Base-by-base conservation (phyloP, 2,113 vertebrate species). In the Mellivora capensis region DNA sequence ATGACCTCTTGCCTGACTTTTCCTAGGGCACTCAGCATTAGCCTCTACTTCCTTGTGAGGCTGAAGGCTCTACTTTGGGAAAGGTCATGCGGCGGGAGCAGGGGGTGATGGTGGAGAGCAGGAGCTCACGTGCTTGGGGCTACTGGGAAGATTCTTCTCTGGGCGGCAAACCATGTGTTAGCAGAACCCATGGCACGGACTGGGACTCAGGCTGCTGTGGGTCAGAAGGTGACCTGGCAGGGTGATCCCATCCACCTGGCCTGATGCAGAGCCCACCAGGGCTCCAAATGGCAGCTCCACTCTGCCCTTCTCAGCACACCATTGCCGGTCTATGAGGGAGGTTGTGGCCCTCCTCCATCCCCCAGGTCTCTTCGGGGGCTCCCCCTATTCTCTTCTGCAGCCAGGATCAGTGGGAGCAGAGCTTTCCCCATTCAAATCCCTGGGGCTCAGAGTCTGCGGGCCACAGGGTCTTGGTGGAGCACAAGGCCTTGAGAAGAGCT, bases 1-100 rank as follows among this genome's bases (percentile, higher is more conserved):
- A 27, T 11, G 27, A 44, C 61, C 92, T 67, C 25, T 52, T 6
- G 34, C 39, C 61, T 31, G 39, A 13, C 76, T 94, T 62, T 17
- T 52, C 49, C 52, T 14, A 1, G 13, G 3, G 31, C 34, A 13
- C 12, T 47, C 4, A 34, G 31, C 21, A 18, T 0, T 9, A 20
- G 39, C 13, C 59, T 72, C 61, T 3, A 31, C 62, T 5, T 42
- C 42, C 52, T 31, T 2, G 9, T 8, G 34, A 94, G 57, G 31
- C 18, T 5, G 64, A 23, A 4, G 25, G 61, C 59, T 97, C 74
- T 13, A 27, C 25, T 49, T 57, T 25, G 17, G 85, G 37, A 62
- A 39, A 79, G 0, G 0, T 0, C 7, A 7, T 10, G 18, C 29
- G 67, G 7, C 4, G 4, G 67, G 17, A 18, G 34, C 4, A 4